Percentiles rank a stretch among this genome's conserved stretches.
These are phyloP conservation scores for Halcyon chelicuti DNA, from an alignment of 2,797 vertebrate genomes.

Conservation along the genomic window DNA sequence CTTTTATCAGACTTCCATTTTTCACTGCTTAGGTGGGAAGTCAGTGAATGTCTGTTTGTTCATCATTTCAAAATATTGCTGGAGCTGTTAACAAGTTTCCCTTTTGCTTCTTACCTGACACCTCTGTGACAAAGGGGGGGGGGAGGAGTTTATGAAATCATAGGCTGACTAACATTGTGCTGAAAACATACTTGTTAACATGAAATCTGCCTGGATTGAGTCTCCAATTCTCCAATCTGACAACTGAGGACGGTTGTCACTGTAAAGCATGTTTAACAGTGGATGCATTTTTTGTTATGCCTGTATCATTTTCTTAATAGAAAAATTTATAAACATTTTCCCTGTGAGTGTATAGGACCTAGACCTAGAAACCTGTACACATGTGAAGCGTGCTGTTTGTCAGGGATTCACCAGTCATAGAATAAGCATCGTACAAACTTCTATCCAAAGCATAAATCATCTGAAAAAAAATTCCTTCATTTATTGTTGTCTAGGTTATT, in stretches of 20 bases:
- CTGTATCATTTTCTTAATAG: neutral
- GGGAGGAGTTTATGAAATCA: neutral
- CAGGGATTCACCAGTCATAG: neutral
- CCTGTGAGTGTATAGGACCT: neutral
- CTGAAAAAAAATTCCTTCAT: neutral
- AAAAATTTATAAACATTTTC: neutral
- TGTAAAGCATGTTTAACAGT: neutral
- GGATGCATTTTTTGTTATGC: neutral
- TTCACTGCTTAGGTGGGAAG: neutral
- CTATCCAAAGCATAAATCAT: neutral
- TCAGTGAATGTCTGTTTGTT: neutral
- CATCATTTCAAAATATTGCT: neutral
- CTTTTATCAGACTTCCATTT: neutral
- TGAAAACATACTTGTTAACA: neutral
- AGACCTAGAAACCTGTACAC: neutral
- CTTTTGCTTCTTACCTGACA: neutral
- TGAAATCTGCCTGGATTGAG: neutral
- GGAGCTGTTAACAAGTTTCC: neutral
- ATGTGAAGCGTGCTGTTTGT: neutral
- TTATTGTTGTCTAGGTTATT: neutral
- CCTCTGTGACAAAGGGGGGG: rapidly evolving
- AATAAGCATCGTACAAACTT: neutral
- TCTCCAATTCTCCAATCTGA: neutral
- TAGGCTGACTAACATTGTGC: neutral
- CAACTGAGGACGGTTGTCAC: neutral